Base-by-base conservation (phyloP, 2,888 invertebrate species). In the Synanthedon formicaeformis region DNA sequence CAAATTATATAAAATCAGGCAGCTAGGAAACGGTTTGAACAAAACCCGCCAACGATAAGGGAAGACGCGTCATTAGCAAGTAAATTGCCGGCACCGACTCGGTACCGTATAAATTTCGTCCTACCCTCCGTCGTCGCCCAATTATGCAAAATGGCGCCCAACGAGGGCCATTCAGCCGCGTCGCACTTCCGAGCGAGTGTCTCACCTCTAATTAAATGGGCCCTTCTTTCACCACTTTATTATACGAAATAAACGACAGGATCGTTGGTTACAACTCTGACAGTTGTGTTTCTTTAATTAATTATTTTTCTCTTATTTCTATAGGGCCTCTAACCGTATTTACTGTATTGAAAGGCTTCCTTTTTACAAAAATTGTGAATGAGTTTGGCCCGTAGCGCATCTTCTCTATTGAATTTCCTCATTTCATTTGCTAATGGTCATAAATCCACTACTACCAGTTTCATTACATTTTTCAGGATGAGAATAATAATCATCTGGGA, bases 111-210 rank as follows among this genome's bases (percentile, higher is more conserved):
- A 85, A 85, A 85, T 85, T 85, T 83, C 83, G 80, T 75, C 65
- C 82, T 78, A 78, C 85, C 81, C 81, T 78, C 78, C 65, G 62
- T 57, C 78, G 34, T 34, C 78, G 81, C 81, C 84, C 87, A 87
- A 86, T 87, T 87, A 87, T 86, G 87, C 83, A 86, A 86, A 87
- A 85, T 85, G 87, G 80, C 86, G 82, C 73, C 83, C 78, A 71
- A 76, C 77, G 78, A 83, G 86, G 71, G 77, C 80, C 78, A 85
- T 86, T 79, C 81, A 84, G 69, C 69, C 78, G 73, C 79, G 78
- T 71, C 76, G 78, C 79, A 75, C 78, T 78, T 77, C 78, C 78
- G 78, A 73, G 61, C 69, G 56, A 78, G 82, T 80, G 79, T 81
- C 83, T 81, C 85, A 78, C 79, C 83, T 84, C 82, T 87, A 86